Conservation (phyloP, 2,797 vertebrate species). For the Halcyon badia region DNA sequence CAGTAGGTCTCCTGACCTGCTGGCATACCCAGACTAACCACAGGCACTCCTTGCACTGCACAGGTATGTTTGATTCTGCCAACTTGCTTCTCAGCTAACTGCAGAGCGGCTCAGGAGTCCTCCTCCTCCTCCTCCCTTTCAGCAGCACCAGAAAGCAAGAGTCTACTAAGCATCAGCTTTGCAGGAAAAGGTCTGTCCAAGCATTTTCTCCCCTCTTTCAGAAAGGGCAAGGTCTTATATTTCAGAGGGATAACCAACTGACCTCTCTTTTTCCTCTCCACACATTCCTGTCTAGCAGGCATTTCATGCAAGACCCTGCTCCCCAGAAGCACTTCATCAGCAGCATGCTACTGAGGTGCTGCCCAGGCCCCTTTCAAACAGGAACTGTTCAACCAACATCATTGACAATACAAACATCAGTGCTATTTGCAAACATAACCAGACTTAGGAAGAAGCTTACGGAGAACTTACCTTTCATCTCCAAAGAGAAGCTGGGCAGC, state of each 20-base stretch:
- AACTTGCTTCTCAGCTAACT: neutral
- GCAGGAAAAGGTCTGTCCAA: neutral
- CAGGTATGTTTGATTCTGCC: neutral
- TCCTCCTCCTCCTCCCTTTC: neutral
- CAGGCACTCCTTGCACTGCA: neutral
- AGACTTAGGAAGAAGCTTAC: neutral
- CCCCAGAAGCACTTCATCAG: neutral
- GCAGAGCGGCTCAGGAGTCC: neutral
- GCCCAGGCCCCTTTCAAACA: neutral
- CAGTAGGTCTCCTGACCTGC: neutral
- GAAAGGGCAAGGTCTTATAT: neutral
- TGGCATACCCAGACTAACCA: neutral
- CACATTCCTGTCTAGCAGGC: neutral
- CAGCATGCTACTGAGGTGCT: neutral
- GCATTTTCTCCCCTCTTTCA: neutral
- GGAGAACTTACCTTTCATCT: neutral
- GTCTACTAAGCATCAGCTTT: neutral
- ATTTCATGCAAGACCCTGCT: neutral
- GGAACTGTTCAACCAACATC: neutral
- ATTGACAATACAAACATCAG: neutral
- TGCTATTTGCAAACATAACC: neutral
- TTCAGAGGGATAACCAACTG: fast-evolving
- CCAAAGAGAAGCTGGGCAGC: neutral
- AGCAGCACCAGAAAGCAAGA: neutral
- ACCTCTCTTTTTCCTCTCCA: neutral